Evolutionary conservation across 2,888 invertebrate species (phyloP), one percentile per base, ranked within the genome.

Genomic region (Cryptus viduatorius): DNA sequence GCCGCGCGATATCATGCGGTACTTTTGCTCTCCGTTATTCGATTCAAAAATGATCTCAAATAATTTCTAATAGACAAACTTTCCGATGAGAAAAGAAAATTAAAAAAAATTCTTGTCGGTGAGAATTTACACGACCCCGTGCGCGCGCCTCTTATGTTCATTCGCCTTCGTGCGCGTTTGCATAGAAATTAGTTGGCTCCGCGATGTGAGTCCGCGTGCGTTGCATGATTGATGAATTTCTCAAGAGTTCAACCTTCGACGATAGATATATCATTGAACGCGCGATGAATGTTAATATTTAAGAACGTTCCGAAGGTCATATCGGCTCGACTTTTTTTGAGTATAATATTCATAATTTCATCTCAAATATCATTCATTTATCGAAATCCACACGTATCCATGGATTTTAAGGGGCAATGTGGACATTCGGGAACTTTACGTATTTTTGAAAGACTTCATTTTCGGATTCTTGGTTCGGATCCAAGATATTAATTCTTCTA

Each of bases 171-270:
- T 72, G 79, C 72, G 76, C 64, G 82, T 87, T 85, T 86, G 80
- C 86, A 87, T 85, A 82, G 80, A 83, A 86, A 86, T 87, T 85
- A 84, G 85, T 84, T 83, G 77, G 77, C 77, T 81, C 79, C 46
- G 82, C 50, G 82, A 42, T 37, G 44, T 64, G 82, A 81, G 79
- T 84, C 69, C 65, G 29, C 82, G 86, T 87, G 86, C 78, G 50
- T 84, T 82, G 86, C 83, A 87, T 87, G 77, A 83, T 82, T 86
- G 83, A 87, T 87, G 83, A 86, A 86, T 85, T 86, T 85, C 82
- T 82, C 86, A 86, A 86, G 79, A 80, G 80, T 78, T 82, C 42
- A 76, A 72, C 87, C 86, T 87, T 86, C 83, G 79, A 42, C 71
- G 69, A 82, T 84, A 61, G 68, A 81, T 56, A 67, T 78, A 71